phyloP scores from a whole-genome alignment of 1,140 invertebrate genomes.

The Heterodera schachtii region DNA sequence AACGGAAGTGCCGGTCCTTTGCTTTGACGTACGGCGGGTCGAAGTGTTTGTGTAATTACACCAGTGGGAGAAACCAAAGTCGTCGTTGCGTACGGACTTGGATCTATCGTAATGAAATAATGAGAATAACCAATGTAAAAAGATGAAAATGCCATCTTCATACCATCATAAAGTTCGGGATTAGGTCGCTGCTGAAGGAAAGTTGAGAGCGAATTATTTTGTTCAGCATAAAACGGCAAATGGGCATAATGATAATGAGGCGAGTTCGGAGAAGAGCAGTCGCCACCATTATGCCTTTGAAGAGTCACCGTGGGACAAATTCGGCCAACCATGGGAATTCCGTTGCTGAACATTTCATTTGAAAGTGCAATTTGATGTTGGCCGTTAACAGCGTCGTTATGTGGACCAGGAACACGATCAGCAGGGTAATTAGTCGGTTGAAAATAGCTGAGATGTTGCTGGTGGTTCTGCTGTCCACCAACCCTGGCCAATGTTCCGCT shows the following conservation, averaged over 20 bases:
- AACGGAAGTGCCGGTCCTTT: slow-evolving; percentile 29
- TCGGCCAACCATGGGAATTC: not conserved
- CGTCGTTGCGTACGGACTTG: slow-evolving; percentile 60
- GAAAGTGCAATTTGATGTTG: slow-evolving; percentile 6
- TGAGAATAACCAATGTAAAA: not conserved
- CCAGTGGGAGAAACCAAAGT: slow-evolving; percentile 49
- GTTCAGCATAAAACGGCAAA: slow-evolving; percentile 34
- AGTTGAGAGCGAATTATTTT: slow-evolving; percentile 28
- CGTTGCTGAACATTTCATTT: not conserved
- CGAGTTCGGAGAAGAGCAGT: slow-evolving; percentile 43
- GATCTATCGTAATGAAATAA: slow-evolving; percentile 35
- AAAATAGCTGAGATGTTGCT: slow-evolving; percentile 29
- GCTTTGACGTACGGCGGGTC: not conserved
- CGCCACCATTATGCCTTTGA: slow-evolving; percentile 20
- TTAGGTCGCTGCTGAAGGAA: not conserved
- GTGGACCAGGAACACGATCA: slow-evolving; percentile 2
- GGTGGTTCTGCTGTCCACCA: slow-evolving; percentile 12
- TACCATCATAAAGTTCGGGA: slow-evolving; percentile 40
- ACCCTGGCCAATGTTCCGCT: slow-evolving; percentile 30
- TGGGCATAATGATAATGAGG: slow-evolving; percentile 60
- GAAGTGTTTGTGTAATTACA: slow-evolving; percentile 21
- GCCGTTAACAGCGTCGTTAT: slow-evolving; percentile 42
- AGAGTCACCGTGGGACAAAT: not conserved
- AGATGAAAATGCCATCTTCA: slow-evolving; percentile 26
- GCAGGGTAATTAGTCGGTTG: not conserved